Percentiles rank a stretch among this genome's conserved stretches.
Conservation (phyloP, 2,797 vertebrate genomes). For the Hypotaenidia okinawae region DNA sequence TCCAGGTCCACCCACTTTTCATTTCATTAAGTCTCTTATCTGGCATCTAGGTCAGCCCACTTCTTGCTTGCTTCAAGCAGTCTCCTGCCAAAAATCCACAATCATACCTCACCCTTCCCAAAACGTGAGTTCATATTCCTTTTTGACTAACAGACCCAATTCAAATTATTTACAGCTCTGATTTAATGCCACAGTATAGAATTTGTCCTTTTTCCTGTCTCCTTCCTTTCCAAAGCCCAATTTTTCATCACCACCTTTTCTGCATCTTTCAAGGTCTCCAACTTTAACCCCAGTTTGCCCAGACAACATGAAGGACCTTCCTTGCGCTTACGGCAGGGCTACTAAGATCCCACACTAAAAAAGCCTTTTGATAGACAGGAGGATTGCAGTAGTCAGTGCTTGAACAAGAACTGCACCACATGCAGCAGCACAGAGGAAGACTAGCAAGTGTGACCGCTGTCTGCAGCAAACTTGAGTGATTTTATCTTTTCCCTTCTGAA, state of each 20-base stretch:
- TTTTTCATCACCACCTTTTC: neutral
- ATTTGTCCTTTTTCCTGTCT: neutral
- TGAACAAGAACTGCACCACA: neutral
- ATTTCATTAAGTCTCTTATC: conserved; percentile 47
- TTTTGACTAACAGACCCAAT: neutral
- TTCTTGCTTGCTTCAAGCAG: neutral
- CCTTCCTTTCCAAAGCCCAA: neutral
- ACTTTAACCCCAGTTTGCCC: neutral
- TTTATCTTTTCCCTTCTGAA: neutral
- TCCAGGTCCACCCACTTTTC: conserved; percentile 55
- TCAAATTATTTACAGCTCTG: neutral
- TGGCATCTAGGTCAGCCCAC: conserved; percentile 53
- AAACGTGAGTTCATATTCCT: conserved; percentile 30
- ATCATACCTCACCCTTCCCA: conserved; percentile 53
- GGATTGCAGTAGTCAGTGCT: neutral
- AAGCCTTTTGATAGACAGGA: neutral
- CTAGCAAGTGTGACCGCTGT: neutral
- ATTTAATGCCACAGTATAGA: neutral
- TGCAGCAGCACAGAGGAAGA: neutral
- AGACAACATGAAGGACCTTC: neutral
- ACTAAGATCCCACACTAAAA: neutral
- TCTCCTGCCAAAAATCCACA: conserved; percentile 45
- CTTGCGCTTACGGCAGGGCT: neutral
- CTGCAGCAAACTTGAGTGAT: neutral
- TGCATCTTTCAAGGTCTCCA: neutral